A percentile compares a stretch with the other conserved stretches of the same genome.
Conservation (phyloP, 2,797 vertebrate species). For the Halcyon smyrnensis region DNA sequence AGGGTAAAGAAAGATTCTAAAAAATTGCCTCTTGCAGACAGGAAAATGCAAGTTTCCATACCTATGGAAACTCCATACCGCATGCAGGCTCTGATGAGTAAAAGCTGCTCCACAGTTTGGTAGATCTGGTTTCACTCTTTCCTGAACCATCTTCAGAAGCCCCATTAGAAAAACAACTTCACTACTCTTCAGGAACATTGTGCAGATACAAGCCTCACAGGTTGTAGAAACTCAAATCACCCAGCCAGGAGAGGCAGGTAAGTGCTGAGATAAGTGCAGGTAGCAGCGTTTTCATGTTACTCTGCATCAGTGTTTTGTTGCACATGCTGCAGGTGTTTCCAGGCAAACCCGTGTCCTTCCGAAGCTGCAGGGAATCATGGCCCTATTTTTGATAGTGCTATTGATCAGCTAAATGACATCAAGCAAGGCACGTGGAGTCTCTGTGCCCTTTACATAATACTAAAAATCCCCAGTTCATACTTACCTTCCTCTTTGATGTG, state of each 20-base stretch:
- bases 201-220: background rate
- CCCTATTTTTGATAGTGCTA: background rate
- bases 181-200: background rate
- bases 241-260: background rate
- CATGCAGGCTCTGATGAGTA: background rate
- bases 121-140: background rate
- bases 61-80: too few relatives aligned
- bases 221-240: background rate
- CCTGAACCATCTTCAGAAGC: background rate
- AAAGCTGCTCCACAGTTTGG: background rate
- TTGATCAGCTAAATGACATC: background rate
- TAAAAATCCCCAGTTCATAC: background rate
- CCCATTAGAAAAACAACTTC: background rate
- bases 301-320: background rate
- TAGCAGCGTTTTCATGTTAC: background rate
- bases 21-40: background rate
- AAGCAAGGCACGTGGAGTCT: background rate
- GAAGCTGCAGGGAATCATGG: background rate
- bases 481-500: background rate
- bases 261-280: background rate
- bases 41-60: background rate
- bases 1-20: background rate
- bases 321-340: fast-evolving
- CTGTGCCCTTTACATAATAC: background rate
- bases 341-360: background rate